These are phyloP conservation scores for Saxicola maurus DNA, from an alignment of 2,797 vertebrate genomes.

Conservation along the genomic window DNA sequence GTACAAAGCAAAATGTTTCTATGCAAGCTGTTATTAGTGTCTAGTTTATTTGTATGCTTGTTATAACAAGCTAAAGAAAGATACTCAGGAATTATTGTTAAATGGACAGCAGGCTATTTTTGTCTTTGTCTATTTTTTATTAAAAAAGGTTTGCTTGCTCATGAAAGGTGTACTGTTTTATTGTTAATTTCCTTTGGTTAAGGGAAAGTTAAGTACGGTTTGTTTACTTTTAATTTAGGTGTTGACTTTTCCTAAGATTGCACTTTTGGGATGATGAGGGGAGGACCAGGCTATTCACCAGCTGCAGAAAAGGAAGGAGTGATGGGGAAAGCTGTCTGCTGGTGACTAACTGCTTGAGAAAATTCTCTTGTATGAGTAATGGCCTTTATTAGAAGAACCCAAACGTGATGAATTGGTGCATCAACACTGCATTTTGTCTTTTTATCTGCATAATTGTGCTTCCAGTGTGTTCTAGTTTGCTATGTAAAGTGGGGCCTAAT, in stretches of 20 bases:
- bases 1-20: conserved; percentile 45
- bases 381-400: conserved; percentile 47
- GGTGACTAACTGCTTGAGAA: conserved; percentile 16
- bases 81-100: conserved; percentile 3
- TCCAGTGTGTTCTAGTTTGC: neutral
- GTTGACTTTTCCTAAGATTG: conserved; percentile 40
- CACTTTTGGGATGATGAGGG: conserved; percentile 31
- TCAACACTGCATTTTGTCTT: conserved; percentile 12
- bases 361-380: conserved; percentile 47
- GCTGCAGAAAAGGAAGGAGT: neutral
- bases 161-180: neutral
- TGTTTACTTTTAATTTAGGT: conserved; percentile 37
- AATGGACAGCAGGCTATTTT: conserved; percentile 32
- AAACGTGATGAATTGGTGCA: conserved; percentile 24
- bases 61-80: conserved; percentile 50
- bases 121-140: neutral
- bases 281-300: neutral
- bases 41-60: conserved; percentile 27
- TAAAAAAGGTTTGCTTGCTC: conserved; percentile 17
- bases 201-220: conserved; percentile 29
- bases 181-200: neutral
- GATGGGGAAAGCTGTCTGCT: conserved; percentile 14
- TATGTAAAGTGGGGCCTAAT: neutral
- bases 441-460: conserved; percentile 11
- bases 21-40: conserved; percentile 56